Base-by-base conservation (phyloP, 2,888 invertebrate genomes). In the Arrhopalites spinosus region DNA sequence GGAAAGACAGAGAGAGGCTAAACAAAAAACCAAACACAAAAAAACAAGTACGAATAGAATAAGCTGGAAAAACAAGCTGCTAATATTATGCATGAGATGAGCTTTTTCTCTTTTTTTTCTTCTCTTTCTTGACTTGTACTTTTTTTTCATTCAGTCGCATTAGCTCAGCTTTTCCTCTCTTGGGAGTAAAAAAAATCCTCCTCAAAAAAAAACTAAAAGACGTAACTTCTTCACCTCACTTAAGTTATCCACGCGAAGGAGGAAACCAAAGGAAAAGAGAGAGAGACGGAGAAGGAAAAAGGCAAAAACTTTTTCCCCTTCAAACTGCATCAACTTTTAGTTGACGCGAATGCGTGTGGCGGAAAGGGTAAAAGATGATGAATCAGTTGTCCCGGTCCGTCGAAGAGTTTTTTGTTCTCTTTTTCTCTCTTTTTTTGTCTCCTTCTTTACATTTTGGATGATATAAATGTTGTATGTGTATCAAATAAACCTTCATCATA, bases 11-110 rank as follows among this genome's bases (percentile, higher is more conserved):
- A 23, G 59, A 23, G 59, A 15, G 36, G 15, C 11, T 25, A 27
- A 59, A 59, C 25, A 79, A 45, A 77, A 71, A 13, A 30, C n/a
- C 50, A 50, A 3, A 20, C 27, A 29, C 47, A 53, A n/a, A 30
- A 64, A 53, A 20, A 53, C 25, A 50, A 50, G 15, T n/a, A 50
- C 50, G 15, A 50, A n/a, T 59, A 59, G 25, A 59, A 59, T 59
- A 25, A 59, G 59, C 25, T 59, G 59, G 59, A 20, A 36, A 70
- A 56, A 56, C 56, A 70, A 66, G 70, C 11, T 69, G 36, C 36
- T 77, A 77, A 77, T 77, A 73, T 69, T 77, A 77, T 77, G 74
- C 77, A 74, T 77, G 73, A 77, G 74, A 77, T 73, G 77, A 77
- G 73, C 67, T 66, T 47, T 23, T 17, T 47, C 25, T 63, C 45